Percentiles rank a stretch among this genome's conserved stretches.
Conservation (phyloP, 2,888 invertebrate species). For the Pomacea canaliculata region DNA sequence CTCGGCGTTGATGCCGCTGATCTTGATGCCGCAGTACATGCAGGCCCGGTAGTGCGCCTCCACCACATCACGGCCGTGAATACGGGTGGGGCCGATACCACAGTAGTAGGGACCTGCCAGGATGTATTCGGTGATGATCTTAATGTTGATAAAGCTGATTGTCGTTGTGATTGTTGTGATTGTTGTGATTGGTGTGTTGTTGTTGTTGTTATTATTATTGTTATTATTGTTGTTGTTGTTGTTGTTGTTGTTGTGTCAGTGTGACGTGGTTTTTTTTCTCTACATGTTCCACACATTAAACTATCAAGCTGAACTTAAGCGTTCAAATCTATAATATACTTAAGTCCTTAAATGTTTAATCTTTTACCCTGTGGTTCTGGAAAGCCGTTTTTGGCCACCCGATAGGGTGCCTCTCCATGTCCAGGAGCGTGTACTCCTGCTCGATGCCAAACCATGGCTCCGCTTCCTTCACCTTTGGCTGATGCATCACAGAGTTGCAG, state of each 20-base stretch:
- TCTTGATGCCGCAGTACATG: conserved; percentile 91
- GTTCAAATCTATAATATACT: too few relatives aligned
- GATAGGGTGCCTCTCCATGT: conserved; percentile 67
- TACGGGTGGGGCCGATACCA: conserved; percentile 95
- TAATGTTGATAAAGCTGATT: too few relatives aligned
- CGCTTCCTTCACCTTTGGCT: conserved; percentile 62
- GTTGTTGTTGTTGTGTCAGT: too few relatives aligned
- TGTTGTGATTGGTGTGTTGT: too few relatives aligned
- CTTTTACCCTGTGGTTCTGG: conserved; percentile 65
- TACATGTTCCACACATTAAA: too few relatives aligned
- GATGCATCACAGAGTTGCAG: conserved; percentile 71
- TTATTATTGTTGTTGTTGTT: too few relatives aligned
- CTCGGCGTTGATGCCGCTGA: conserved; percentile 95
- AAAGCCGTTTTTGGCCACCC: conserved; percentile 69
- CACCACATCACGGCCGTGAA: conserved; percentile 94
- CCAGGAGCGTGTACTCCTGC: conserved; percentile 74
- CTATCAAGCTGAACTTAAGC: not conserved
- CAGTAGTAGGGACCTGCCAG: conserved; percentile 93
- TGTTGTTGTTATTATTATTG: too few relatives aligned
- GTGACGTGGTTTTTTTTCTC: too few relatives aligned
- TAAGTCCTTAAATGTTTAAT: too few relatives aligned
- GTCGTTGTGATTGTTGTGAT: too few relatives aligned
- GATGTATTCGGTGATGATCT: too few relatives aligned
- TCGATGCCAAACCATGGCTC: conserved; percentile 74
- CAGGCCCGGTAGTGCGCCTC: conserved; percentile 97